Evolutionary conservation across 2,888 invertebrate species (phyloP), one percentile per base, ranked within the genome.

Genomic region (Drosophila formosana): DNA sequence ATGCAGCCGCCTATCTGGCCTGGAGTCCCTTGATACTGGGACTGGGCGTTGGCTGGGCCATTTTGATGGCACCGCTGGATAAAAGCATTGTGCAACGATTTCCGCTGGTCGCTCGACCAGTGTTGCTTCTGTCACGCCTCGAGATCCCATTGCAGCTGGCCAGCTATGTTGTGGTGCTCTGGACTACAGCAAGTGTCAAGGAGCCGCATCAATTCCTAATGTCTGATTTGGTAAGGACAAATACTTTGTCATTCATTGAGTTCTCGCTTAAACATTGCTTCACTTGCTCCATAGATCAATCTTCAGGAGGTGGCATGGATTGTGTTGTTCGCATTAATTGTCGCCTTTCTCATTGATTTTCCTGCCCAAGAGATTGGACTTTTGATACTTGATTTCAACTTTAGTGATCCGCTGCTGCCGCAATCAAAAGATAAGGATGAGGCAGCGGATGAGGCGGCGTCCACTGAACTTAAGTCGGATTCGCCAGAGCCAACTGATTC

Each of bases 91-190:
- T 86, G n/a, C 50, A 89, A 9, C 70, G 79, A 51, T 72, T 66
- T 51, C 75, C 95, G 5, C 92, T 95, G 1, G 93, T 94, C 75
- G 94, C 93, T 51, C 93, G 94, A 18, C 93, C 94, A 11, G 88
- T 95, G 73, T 91, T 94, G 6, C 88, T 95, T 64, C 93, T 95
- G 71, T 95, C 95, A 77, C 93, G 94, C 43, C 93, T 96, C 30
- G 95, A 95, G 1, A 95, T 95, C 78, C 94, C 95, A 0, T 92
- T 95, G 63, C 95, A 95, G 76, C 93, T 96, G 34, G 93, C 94
- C 34, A 95, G 95, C 89, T 95, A 95, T 83, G 92, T 95, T 23
- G 94, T 95, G 49, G 95, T 95, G 80, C 94, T 95, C 67, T 95
- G 95, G 72, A 94, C 94, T 53, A 94, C 95, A 25, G 95, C 94